Conservation (phyloP, 2,888 invertebrate species). For the Drosophila melanosoma region DNA sequence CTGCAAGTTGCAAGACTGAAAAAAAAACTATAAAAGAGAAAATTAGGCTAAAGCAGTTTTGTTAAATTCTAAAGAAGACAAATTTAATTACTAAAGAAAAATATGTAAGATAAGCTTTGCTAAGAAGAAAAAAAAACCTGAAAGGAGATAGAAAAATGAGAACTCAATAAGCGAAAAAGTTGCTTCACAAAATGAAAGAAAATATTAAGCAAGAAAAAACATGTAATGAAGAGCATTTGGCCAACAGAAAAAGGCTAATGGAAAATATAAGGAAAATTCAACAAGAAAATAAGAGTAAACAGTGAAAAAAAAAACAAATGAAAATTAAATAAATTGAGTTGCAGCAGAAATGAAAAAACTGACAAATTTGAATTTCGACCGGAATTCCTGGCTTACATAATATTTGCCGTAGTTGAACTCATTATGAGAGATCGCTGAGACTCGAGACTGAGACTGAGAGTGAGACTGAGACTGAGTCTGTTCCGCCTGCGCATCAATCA, state of each 20-base stretch:
- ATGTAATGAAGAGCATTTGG: background rate
- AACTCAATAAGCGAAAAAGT: background rate
- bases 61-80: background rate
- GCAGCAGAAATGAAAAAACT: background rate
- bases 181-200: background rate
- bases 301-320: background rate
- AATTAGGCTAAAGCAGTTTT: background rate
- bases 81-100: background rate
- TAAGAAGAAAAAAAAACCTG: background rate
- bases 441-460: background rate
- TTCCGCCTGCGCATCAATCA: conserved; percentile 59
- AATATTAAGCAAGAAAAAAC: background rate
- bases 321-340: conserved; percentile 5
- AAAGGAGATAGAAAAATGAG: background rate
- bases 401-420: conserved; percentile 26
- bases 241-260: background rate
- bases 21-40: too few species aligned
- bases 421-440: conserved; percentile 5
- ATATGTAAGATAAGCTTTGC: background rate
- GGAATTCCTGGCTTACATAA: conserved; percentile 60
- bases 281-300: background rate
- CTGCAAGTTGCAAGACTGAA: conserved; percentile 7
- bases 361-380: conserved; percentile 31
- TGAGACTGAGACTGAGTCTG: conserved; percentile 11
- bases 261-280: background rate